phyloP scores from a whole-genome alignment of 2,113 vertebrate species.

The Gymnogyps californianus region DNA sequence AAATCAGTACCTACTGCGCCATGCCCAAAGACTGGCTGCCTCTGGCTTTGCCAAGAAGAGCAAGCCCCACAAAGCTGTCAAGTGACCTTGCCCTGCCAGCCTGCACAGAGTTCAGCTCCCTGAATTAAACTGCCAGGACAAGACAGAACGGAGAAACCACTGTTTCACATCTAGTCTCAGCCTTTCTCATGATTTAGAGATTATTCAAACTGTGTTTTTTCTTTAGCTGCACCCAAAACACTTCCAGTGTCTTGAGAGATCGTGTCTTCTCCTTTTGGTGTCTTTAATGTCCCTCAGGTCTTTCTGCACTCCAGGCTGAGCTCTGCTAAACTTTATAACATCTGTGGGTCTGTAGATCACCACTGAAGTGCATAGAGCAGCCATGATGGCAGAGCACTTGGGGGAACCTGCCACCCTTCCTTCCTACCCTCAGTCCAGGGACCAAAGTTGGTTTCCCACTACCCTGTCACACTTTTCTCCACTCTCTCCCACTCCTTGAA shows the following conservation, averaged over 20 bases:
- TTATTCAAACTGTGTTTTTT: neutral
- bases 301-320: neutral
- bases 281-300: neutral
- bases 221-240: neutral
- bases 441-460: neutral
- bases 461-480: neutral
- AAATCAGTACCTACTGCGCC: neutral
- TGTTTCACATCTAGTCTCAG: neutral
- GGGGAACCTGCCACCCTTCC: neutral
- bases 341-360: neutral
- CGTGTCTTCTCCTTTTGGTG: neutral
- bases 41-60: neutral
- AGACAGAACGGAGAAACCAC: neutral
- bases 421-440: neutral
- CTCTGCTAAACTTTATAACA: neutral
- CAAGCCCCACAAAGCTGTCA: neutral
- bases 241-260: neutral
- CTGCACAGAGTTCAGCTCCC: neutral
- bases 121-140: neutral
- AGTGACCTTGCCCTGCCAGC: neutral
- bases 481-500: neutral
- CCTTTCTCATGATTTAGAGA: neutral
- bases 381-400: fast-evolving
- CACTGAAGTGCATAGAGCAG: neutral
- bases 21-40: neutral